These are phyloP conservation scores for Sphaerodactylus townsendi DNA, from an alignment of 2,113 vertebrate species.

Conservation along the genomic window DNA sequence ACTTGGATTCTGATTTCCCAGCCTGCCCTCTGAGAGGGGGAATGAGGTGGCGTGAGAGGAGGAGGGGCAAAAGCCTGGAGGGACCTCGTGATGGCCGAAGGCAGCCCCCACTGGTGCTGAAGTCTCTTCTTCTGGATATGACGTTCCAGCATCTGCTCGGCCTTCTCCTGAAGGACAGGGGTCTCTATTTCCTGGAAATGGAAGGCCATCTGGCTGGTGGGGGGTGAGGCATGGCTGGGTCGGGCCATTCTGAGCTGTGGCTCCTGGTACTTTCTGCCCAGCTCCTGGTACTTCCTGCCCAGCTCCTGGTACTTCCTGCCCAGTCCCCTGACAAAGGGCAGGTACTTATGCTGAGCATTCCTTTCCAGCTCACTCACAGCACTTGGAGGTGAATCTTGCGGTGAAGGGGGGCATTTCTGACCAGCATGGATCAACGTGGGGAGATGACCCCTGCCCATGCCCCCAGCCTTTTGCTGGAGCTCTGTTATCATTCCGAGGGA, in stretches of 20 bases:
- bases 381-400: too few species aligned
- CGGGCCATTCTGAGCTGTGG: too few species aligned
- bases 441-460: background rate
- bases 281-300: background rate
- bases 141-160: background rate
- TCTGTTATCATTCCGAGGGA: background rate
- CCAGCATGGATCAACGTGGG: background rate
- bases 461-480: background rate
- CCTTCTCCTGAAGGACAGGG: background rate
- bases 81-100: background rate
- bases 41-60: background rate
- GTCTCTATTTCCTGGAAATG: background rate
- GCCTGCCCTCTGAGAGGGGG: too few species aligned
- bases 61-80: background rate
- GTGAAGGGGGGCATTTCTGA: background rate
- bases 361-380: background rate
- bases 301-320: background rate
- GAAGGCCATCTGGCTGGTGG: too few species aligned
- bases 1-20: background rate
- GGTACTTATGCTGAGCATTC: background rate
- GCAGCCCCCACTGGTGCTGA: constrained; percentile 17
- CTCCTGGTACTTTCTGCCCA: background rate
- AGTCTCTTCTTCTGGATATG: constrained; percentile 28
- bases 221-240: too few species aligned
- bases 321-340: background rate